Percentiles rank a stretch among this genome's conserved stretches.
Evolutionary conservation across 2,113 vertebrate species (phyloP).

Genomic region (Pelobates fuscus): DNA sequence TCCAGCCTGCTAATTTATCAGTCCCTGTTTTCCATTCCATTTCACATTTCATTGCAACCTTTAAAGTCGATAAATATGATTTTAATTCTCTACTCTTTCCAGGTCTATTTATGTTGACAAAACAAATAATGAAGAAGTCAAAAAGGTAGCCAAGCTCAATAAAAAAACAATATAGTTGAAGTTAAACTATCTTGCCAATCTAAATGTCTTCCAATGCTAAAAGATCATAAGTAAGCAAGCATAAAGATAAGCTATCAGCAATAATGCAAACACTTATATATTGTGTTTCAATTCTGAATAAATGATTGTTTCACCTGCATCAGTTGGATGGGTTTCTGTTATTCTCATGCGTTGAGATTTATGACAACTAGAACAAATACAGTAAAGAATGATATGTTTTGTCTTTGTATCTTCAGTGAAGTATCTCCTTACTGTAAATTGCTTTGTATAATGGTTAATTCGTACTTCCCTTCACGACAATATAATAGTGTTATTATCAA

Average conservation of each 20-base stretch:
- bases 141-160: slow-evolving; percentile 1
- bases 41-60: not conserved
- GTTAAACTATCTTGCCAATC: not conserved
- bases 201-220: not conserved
- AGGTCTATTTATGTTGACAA: not conserved
- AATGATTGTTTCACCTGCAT: too few relatives aligned
- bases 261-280: not conserved
- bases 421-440: too few relatives aligned
- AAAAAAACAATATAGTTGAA: not conserved
- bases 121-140: slow-evolving; percentile 1
- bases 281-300: too few relatives aligned
- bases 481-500: too few relatives aligned
- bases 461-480: too few relatives aligned
- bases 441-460: too few relatives aligned
- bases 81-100: not conserved
- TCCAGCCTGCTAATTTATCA: not conserved
- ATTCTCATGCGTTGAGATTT: too few relatives aligned
- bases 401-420: too few relatives aligned
- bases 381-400: too few relatives aligned
- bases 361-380: too few relatives aligned
- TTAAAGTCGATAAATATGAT: not conserved
- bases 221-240: not conserved
- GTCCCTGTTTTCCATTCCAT: not conserved
- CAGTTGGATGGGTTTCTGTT: too few relatives aligned
- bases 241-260: not conserved